Base-by-base conservation (phyloP, 2,113 vertebrate species). In the Rhynchopsitta pachyrhyncha region DNA sequence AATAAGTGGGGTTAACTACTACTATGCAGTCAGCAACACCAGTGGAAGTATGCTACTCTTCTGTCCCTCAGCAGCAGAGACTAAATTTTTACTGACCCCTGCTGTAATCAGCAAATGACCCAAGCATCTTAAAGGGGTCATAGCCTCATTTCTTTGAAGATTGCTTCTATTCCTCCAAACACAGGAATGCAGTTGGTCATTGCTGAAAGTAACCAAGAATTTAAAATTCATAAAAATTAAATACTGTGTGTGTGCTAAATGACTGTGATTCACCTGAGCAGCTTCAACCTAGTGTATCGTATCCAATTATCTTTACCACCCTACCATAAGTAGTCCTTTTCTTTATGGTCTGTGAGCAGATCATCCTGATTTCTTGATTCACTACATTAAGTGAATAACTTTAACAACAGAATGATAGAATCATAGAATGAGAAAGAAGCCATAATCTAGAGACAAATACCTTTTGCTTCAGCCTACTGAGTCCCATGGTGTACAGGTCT, bases 1-100 rank as follows among this genome's bases (percentile, higher is more conserved):
- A 84, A 6, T 71, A 77, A 86, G 19, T 17, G n/a, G 66, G 23
- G 90, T 94, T 90, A 90, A 91, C 78, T 67, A 70, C 69, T 79
- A 22, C 78, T 84, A 62, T 91, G 57, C 67, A 92, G 60, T 83
- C 73, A 84, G 57, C 74, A 95, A 17, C 39, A 55, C 92, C 9
- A 0, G 17, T 62, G 24, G 25, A 41, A 66, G 19, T 69, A 44
- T 2, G 1, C 8, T 60, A 12, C 10, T 5, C 0, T 50, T 66
- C 31, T 75, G 35, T 67, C 47, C 49, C 46, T 82, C 46, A 67
- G 71, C 37, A 52, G 2, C 53, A 76, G 37, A 52, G n/a, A 49
- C 13, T 29, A 73, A 69, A 85, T 70, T 25, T 88, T 33, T 57
- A 46, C 37, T 46, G 39, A 74, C 25, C 14, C 22, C 23, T 49